A percentile compares a stretch with the other conserved stretches of the same genome.
These are phyloP conservation scores for Galemys pyrenaicus DNA, from an alignment of 2,113 vertebrate genomes.

Conservation along the genomic window DNA sequence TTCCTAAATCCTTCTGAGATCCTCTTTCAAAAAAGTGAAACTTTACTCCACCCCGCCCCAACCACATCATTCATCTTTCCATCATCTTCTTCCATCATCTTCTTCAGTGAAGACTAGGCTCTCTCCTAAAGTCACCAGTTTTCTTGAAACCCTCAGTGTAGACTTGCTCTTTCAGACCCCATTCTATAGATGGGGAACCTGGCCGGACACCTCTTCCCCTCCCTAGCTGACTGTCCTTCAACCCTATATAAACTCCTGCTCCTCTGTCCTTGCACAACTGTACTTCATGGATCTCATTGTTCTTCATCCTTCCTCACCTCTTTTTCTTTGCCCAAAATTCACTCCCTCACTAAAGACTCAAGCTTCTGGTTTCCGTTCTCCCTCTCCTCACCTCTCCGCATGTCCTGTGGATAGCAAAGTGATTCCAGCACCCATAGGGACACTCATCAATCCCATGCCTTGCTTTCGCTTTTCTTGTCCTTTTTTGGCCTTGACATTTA, in stretches of 20 bases:
- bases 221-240: not conserved
- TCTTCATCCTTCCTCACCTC: not conserved
- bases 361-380: not conserved
- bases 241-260: too few species aligned
- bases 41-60: fast-evolving
- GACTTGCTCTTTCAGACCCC: not conserved
- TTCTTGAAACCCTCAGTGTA: not conserved
- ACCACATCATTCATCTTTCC: too few species aligned
- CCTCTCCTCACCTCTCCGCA: not conserved
- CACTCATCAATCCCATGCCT: not conserved
- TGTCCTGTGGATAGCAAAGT: not conserved
- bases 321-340: too few species aligned
- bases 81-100: not conserved
- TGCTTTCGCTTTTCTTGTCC: not conserved
- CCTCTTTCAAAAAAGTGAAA: not conserved
- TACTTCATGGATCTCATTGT: not conserved
- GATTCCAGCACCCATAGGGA: not conserved
- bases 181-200: too few species aligned
- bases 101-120: not conserved
- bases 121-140: not conserved
- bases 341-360: not conserved
- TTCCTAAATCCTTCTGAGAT: not conserved
- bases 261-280: not conserved
- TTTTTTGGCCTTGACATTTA: not conserved
- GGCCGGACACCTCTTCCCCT: too few species aligned